Base-by-base conservation (phyloP, 1,140 invertebrate genomes). In the Propsilocerus akamusi region DNA sequence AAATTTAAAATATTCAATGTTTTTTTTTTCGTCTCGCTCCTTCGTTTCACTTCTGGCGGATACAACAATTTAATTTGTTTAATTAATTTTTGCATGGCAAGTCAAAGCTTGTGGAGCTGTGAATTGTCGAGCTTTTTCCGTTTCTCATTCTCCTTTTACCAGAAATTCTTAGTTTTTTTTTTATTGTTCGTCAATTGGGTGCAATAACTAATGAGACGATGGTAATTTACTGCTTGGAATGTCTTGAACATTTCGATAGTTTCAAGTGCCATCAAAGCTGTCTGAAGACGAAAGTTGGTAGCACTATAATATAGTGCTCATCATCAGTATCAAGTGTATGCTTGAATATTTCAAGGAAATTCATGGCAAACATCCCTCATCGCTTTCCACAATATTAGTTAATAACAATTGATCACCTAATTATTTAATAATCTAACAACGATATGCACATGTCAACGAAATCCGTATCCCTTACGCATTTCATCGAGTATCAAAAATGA, bases 1-100 rank as follows among this genome's bases (percentile, higher is more conserved):
- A 41, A 41, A 41, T 41, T 41, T 41, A 41, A 41, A 41, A 41
- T 41, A 41, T 41, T 41, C 34, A 41, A 41, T 41, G 34, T 41
- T 41, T 41, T 34, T 41, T 41, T 20, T 41, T 41, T n/a, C n/a
- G n/a, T n/a, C n/a, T n/a, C n/a, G n/a, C n/a, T n/a, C n/a, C n/a
- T n/a, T n/a, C n/a, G n/a, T n/a, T n/a, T n/a, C n/a, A n/a, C n/a
- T n/a, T 20, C 34, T 41, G 17, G 17, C 34, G 34, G 34, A 41
- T 41, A 41, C 34, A 41, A 41, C 34, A 41, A 41, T 41, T 41
- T 41, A 41, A 41, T 41, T 41, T 41, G 34, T 41, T 41, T 41
- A 41, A 41, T 41, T 41, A 41, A 41, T 41, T 41, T 41, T 41
- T 14, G 34, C 34, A 41, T 41, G 34, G 22, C 17, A 41, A n/a